Evolutionary conservation across 2,888 invertebrate genomes (phyloP).

Genomic region (Drosophila planitibia): DNA sequence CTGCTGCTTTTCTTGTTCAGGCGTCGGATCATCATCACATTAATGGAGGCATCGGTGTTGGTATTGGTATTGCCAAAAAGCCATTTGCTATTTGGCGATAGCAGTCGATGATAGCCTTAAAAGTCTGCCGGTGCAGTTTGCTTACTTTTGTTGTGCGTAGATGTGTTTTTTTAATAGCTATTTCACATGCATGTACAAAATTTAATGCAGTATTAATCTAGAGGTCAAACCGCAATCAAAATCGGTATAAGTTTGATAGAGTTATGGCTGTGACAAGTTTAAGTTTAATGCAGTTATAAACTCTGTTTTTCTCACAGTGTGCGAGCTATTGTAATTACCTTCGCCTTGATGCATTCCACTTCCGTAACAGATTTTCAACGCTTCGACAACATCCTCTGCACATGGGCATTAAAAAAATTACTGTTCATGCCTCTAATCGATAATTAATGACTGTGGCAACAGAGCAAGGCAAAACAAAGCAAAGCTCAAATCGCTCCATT

Average conservation of each 20-base stretch:
- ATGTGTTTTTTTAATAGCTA: not conserved
- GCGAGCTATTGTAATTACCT: constrained; percentile 36
- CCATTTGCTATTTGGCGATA: not conserved
- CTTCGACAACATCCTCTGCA: constrained; percentile 46
- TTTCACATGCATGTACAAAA: not conserved
- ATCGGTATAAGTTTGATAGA: not conserved
- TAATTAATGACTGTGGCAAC: constrained; percentile 79
- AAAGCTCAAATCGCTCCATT: constrained; percentile 62
- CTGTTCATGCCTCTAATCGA: constrained; percentile 73
- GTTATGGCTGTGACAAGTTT: not conserved
- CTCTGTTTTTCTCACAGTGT: constrained; percentile 5
- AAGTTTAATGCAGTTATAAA: not conserved
- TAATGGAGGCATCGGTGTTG: not conserved
- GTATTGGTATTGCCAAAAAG: not conserved
- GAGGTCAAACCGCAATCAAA: not conserved
- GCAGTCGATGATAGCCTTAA: not conserved
- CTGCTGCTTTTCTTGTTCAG: constrained; percentile 1
- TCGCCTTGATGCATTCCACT: constrained; percentile 23
- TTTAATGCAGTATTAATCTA: not conserved
- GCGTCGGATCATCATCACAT: not conserved
- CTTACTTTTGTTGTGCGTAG: not conserved
- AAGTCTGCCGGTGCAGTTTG: not conserved
- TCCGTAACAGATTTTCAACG: constrained; percentile 41
- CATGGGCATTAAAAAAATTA: constrained; percentile 25
- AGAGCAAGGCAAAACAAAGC: constrained; percentile 70